Evolutionary conservation across 2,888 invertebrate genomes (phyloP).

Genomic region (Romanomermis culicivorax): DNA sequence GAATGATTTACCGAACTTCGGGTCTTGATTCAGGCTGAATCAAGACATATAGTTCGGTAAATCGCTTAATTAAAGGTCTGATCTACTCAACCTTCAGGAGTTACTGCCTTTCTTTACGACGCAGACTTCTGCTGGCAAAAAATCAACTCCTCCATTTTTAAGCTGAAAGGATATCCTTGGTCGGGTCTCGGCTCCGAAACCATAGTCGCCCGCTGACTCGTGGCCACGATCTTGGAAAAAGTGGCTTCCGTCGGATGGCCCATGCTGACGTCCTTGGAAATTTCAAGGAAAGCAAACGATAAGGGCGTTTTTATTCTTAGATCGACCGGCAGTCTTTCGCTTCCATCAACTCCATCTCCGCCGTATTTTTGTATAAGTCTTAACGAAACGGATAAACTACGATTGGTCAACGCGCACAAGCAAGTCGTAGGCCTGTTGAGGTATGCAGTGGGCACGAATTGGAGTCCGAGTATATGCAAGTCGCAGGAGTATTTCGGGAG

Average conservation of each 20-base stretch:
- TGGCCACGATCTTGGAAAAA: conserved; percentile 8
- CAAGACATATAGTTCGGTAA: too few species aligned
- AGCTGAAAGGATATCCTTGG: too few species aligned
- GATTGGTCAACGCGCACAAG: background rate
- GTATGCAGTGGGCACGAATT: background rate
- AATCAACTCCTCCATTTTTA: too few species aligned
- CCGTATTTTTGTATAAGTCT: background rate
- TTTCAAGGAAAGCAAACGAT: conserved; percentile 7
- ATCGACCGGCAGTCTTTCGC: too few species aligned
- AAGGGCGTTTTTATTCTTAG: conserved; percentile 6
- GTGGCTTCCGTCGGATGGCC: conserved; percentile 8
- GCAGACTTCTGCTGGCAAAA: too few species aligned
- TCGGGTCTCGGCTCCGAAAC: conserved; percentile 10
- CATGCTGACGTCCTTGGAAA: conserved; percentile 7
- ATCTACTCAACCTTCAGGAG: too few species aligned
- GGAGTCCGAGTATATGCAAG: background rate
- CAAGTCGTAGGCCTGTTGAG: background rate
- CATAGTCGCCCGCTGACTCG: conserved; percentile 6
- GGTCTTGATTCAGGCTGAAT: too few species aligned
- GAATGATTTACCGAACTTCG: too few species aligned
- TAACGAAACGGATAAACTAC: background rate
- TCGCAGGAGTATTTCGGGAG: background rate
- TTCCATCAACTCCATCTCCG: too few species aligned
- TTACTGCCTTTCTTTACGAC: too few species aligned
- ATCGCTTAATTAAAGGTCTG: too few species aligned